Evolutionary conservation across 2,113 vertebrate species (phyloP).

Genomic region (Candoia aspera): DNA sequence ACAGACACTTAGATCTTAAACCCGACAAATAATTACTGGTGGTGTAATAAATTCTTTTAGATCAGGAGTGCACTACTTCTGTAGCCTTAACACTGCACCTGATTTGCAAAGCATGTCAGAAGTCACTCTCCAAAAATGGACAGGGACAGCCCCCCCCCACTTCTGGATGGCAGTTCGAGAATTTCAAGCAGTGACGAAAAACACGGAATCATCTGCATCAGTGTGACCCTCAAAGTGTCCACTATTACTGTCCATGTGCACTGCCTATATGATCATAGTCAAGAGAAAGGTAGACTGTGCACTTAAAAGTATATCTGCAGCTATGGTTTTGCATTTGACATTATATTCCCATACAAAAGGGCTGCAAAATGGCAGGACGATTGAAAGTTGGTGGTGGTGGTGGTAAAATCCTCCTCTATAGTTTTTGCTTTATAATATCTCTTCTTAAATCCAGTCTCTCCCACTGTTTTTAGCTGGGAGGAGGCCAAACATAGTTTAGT

Average conservation of each 20-base stretch:
- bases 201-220: not conserved
- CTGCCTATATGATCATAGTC: not conserved
- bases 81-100: not conserved
- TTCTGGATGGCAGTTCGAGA: not conserved
- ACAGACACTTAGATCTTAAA: not conserved
- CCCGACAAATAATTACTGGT: not conserved
- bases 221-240: not conserved
- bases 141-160: not conserved
- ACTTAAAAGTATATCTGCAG: not conserved
- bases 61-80: not conserved
- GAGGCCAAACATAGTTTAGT: not conserved
- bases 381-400: not conserved
- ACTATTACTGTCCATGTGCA: not conserved
- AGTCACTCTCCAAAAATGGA: not conserved
- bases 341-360: not conserved
- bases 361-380: not conserved
- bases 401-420: not conserved
- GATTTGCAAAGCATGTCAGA: not conserved
- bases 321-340: not conserved
- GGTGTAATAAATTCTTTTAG: not conserved
- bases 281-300: not conserved
- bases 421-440: not conserved
- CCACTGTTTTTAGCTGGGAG: not conserved
- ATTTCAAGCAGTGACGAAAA: not conserved
- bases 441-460: not conserved